Evolutionary conservation across 2,888 invertebrate species (phyloP).

Genomic region (Uropetala carovei): DNA sequence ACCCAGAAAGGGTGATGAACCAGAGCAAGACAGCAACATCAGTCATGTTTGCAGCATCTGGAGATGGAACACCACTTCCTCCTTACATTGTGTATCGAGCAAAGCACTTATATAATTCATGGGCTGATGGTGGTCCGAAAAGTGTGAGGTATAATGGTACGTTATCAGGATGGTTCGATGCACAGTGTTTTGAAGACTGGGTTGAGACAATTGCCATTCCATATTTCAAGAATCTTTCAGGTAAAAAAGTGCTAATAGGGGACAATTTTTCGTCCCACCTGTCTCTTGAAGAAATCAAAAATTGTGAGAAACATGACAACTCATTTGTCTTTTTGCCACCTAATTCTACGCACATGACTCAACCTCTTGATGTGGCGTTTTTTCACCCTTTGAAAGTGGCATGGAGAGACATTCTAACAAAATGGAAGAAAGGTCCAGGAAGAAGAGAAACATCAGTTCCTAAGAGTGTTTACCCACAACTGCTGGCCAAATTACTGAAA

Average conservation of each 20-base stretch:
- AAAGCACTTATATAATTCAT: not conserved
- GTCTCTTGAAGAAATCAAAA: conserved; percentile 68
- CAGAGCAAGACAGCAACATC: not conserved
- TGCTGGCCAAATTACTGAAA: not conserved
- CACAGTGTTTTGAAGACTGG: conserved; percentile 32
- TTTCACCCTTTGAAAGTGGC: conserved; percentile 70
- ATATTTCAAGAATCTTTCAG: conserved; percentile 69
- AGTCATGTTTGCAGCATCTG: not conserved
- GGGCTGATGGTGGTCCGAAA: not conserved
- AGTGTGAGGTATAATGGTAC: not conserved
- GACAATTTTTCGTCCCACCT: conserved; percentile 71
- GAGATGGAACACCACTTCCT: not conserved
- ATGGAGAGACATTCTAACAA: conserved; percentile 69
- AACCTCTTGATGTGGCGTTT: conserved; percentile 70
- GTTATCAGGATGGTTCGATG: not conserved
- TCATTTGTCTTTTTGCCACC: conserved; percentile 70
- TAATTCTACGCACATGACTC: conserved; percentile 69
- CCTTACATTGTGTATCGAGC: not conserved
- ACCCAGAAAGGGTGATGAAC: conserved; percentile 10
- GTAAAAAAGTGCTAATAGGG: conserved; percentile 71
- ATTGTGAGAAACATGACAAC: conserved; percentile 71
- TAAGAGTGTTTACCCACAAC: not conserved
- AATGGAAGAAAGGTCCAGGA: conserved; percentile 68
- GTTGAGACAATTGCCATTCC: conserved; percentile 68
- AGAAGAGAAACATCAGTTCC: not conserved